Conservation (phyloP, 1,140 invertebrate species). For the Calliphora vicina region DNA sequence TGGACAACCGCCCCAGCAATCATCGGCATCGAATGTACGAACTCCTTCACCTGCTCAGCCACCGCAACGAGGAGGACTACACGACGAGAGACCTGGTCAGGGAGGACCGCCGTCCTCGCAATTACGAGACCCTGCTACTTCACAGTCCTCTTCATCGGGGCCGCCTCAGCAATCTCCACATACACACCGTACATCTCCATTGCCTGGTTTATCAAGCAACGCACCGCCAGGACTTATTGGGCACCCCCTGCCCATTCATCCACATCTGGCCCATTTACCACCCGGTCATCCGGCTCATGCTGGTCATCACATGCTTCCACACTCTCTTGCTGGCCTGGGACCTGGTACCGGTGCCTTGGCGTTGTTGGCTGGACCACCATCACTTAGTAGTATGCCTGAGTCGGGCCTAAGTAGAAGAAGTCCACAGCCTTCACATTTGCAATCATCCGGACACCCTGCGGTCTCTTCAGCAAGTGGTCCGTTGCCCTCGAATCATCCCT, state of each 20-base stretch:
- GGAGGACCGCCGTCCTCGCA: constrained; percentile 62
- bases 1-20: constrained; percentile 53
- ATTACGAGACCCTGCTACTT: constrained; percentile 59
- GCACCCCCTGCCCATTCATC: constrained; percentile 59
- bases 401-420: constrained; percentile 57
- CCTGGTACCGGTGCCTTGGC: constrained; percentile 56
- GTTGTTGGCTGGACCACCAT: constrained; percentile 53
- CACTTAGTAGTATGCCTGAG: constrained; percentile 54
- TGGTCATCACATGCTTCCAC: constrained; percentile 57
- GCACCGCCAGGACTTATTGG: constrained; percentile 55
- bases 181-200: constrained; percentile 56
- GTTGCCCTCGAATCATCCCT: constrained; percentile 6
- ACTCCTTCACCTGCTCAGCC: constrained; percentile 59
- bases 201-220: constrained; percentile 52
- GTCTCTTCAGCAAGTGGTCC: constrained; percentile 43
- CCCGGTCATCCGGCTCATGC: constrained; percentile 60
- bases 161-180: constrained; percentile 55
- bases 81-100: constrained; percentile 48
- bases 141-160: constrained; percentile 45
- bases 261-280: constrained; percentile 58
- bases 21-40: constrained; percentile 61
- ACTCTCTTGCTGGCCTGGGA: constrained; percentile 56
- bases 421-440: constrained; percentile 55
- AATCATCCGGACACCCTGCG: constrained; percentile 47
- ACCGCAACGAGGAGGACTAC: constrained; percentile 47